Conservation (phyloP, 2,888 invertebrate genomes). For the Aspidiotus destructor region DNA sequence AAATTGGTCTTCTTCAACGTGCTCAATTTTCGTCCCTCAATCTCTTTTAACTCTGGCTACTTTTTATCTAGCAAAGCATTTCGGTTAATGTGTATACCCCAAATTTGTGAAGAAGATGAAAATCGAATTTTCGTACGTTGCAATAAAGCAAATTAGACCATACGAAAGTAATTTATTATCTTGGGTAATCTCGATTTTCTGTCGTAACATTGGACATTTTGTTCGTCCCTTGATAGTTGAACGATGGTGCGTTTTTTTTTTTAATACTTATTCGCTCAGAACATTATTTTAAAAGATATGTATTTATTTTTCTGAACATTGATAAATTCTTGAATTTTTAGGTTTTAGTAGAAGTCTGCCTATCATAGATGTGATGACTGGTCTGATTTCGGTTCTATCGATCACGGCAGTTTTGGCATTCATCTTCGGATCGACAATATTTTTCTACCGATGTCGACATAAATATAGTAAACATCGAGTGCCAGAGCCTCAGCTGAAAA, state of each 20-base stretch:
- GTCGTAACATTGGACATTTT: too few relatives aligned
- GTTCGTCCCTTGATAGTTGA: too few relatives aligned
- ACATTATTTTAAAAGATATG: neutral
- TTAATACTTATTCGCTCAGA: neutral
- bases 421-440: conserved; percentile 21
- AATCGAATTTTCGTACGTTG: too few relatives aligned
- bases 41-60: neutral
- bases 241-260: too few relatives aligned
- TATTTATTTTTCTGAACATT: neutral
- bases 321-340: neutral
- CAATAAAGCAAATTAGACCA: too few relatives aligned
- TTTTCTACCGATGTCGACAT: conserved; percentile 22
- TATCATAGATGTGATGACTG: conserved; percentile 20
- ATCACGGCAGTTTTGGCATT: conserved; percentile 15
- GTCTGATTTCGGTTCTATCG: conserved; percentile 18
- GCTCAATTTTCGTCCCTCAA: neutral
- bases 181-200: too few relatives aligned
- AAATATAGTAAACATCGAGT: conserved; percentile 1
- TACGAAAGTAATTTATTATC: too few relatives aligned
- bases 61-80: too few relatives aligned
- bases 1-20: neutral
- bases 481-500: conserved; percentile 2
- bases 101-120: too few relatives aligned
- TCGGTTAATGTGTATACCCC: too few relatives aligned
- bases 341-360: conserved; percentile 20